Base-by-base conservation (phyloP, 2,113 vertebrate genomes). In the Caranx melampygus region DNA sequence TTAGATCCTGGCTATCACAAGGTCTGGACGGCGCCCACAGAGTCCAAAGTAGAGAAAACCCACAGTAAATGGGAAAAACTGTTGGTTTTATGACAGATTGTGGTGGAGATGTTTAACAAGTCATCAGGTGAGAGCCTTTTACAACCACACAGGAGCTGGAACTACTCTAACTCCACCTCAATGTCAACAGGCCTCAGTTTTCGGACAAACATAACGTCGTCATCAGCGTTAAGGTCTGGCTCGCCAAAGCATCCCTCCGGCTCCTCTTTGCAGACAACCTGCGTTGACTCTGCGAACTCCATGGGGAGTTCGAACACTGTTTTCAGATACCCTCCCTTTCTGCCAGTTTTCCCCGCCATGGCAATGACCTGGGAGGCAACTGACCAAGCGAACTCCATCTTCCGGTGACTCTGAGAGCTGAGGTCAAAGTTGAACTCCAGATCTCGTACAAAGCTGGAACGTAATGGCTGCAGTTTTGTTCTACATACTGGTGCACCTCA, bases 391-490 rank as follows among this genome's bases (percentile, higher is more conserved):
- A 87, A 84, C 68, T 87, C 78, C 63, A 84, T 82, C 68, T 45
- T 68, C 1, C 84, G 75, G 18, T 82, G 74, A 10, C 0, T 71
- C 66, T 82, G 83, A 2, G 83, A 67, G 18, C 86, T 88, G 49
- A 90, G 49, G 0, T 86, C 86, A 0, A 90, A 86, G 78, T 90
- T 90, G 75, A 82, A 74, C n/a, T 90, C 88, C 44, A 90, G 1
- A 90, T 88, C 37, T 82, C 68, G 51, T 75, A 88, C 5, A 90
- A 75, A 5, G 67, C 26, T 1, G 79, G 85, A 1, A 87, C 74
- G 1, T 86, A 90, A 6, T 59, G 62, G n/a, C 71, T 37, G 14
- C 58, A 62, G 64, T 79, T 66, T 1, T 18, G 34, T 21, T 18
- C 8, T 1, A 88, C 78, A 0, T 73, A 90, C 3, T 26, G 61